phyloP scores from a whole-genome alignment of 2,888 invertebrate genomes.

The Nomada fabriciana region DNA sequence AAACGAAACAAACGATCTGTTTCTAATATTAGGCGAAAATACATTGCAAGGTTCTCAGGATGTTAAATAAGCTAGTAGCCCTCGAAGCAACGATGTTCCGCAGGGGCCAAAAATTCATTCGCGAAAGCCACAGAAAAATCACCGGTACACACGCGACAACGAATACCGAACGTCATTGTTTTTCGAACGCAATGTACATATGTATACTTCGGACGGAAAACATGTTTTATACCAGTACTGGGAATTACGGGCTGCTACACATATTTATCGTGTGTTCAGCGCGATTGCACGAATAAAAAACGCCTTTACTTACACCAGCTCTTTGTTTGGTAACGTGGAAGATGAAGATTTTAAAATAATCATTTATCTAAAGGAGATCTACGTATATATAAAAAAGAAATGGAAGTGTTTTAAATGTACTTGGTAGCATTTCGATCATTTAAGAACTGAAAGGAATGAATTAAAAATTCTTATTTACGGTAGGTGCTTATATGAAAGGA shows the following conservation, averaged over 20 bases:
- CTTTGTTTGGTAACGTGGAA: neutral
- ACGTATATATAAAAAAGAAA: neutral
- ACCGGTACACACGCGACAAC: slow-evolving; percentile 14
- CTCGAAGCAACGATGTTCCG: neutral
- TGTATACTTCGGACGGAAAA: slow-evolving; percentile 15
- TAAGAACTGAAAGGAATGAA: neutral
- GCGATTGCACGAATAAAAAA: neutral
- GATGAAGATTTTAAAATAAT: neutral
- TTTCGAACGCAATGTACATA: slow-evolving; percentile 23
- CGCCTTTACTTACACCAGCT: neutral
- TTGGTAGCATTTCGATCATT: neutral
- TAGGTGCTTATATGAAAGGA: neutral
- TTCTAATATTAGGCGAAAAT: neutral
- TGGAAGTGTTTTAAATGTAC: neutral
- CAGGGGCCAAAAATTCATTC: slow-evolving; percentile 14
- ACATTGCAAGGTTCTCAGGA: neutral
- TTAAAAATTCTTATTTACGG: neutral
- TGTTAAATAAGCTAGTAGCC: slow-evolving; percentile 29
- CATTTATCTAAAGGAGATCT: neutral
- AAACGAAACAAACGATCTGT: neutral
- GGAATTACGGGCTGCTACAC: neutral
- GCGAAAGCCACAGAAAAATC: slow-evolving; percentile 24
- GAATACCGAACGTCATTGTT: neutral
- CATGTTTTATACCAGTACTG: slow-evolving; percentile 2
- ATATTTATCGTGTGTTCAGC: slow-evolving; percentile 7